These are phyloP conservation scores for Sebastes nivosus DNA, from an alignment of 2,797 vertebrate genomes.

Conservation along the genomic window DNA sequence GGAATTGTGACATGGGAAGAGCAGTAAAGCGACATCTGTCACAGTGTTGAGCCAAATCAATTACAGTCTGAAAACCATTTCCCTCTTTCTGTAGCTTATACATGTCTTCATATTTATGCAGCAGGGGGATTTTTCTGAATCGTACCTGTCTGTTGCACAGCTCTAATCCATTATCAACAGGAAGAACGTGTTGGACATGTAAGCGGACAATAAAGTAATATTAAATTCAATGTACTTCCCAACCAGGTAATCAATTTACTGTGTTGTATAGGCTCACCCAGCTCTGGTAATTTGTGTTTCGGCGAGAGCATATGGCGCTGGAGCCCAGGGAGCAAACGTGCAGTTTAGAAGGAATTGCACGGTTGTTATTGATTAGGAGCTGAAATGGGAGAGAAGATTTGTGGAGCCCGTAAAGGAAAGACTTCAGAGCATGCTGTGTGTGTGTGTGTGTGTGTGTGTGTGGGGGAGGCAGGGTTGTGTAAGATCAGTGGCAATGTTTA, in stretches of 20 bases:
- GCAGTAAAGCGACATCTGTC: background rate
- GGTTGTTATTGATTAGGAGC: slow-evolving; percentile 71
- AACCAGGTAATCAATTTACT: slow-evolving; percentile 69
- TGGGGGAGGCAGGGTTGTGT: background rate
- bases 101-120: slow-evolving; percentile 26
- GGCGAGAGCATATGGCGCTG: slow-evolving; percentile 24
- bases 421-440: slow-evolving; percentile 6
- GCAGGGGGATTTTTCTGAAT: slow-evolving; percentile 11
- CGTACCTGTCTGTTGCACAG: slow-evolving; percentile 34
- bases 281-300: slow-evolving; percentile 56
- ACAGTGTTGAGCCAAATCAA: slow-evolving; percentile 10
- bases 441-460: background rate
- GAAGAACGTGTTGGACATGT: slow-evolving; percentile 30
- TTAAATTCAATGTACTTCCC: slow-evolving; percentile 63
- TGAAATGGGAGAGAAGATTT: slow-evolving; percentile 58
- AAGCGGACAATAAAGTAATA: slow-evolving; percentile 57
- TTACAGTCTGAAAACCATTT: background rate
- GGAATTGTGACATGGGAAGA: background rate
- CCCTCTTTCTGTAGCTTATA: background rate
- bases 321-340: slow-evolving; percentile 53
- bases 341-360: slow-evolving; percentile 66
- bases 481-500: slow-evolving; percentile 38
- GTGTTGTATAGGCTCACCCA: slow-evolving; percentile 38
- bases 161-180: slow-evolving; percentile 57
- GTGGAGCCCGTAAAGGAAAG: slow-evolving; percentile 55